These are phyloP conservation scores for Ophthalmolycus amberensis DNA, from an alignment of 2,113 vertebrate genomes.

Conservation along the genomic window DNA sequence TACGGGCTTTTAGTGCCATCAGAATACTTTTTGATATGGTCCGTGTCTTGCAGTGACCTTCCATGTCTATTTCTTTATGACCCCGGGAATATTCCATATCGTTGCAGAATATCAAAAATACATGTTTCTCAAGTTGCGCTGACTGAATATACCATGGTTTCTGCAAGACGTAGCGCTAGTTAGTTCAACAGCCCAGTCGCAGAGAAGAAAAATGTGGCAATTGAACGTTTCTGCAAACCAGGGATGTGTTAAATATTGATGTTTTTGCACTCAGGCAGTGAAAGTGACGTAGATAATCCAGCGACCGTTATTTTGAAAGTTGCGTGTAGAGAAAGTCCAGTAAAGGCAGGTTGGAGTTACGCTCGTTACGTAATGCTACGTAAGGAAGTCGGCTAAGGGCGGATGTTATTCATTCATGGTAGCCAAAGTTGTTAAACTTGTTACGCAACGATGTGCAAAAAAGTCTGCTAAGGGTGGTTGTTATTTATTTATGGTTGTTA, in stretches of 20 bases:
- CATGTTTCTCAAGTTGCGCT: constrained; percentile 27
- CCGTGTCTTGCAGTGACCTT: constrained; percentile 40
- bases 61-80: neutral
- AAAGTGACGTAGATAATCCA: too few species aligned
- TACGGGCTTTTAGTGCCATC: constrained; percentile 26
- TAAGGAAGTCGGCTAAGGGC: neutral
- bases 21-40: neutral
- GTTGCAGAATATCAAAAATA: constrained; percentile 65
- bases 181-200: neutral
- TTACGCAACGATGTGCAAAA: too few species aligned
- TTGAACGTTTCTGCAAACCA: neutral
- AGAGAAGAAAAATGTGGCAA: too few species aligned
- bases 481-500: too few species aligned
- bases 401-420: neutral
- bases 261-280: too few species aligned
- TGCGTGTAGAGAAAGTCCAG: too few species aligned
- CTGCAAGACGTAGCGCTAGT: constrained; percentile 37
- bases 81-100: neutral
- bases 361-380: too few species aligned
- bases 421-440: too few species aligned
- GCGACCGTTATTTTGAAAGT: too few species aligned
- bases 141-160: constrained; percentile 8
- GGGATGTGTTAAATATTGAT: too few species aligned
- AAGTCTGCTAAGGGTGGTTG: too few species aligned
- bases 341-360: too few species aligned